These are phyloP conservation scores for Buphagus erythrorhynchus DNA, from an alignment of 2,797 vertebrate species.

Conservation along the genomic window DNA sequence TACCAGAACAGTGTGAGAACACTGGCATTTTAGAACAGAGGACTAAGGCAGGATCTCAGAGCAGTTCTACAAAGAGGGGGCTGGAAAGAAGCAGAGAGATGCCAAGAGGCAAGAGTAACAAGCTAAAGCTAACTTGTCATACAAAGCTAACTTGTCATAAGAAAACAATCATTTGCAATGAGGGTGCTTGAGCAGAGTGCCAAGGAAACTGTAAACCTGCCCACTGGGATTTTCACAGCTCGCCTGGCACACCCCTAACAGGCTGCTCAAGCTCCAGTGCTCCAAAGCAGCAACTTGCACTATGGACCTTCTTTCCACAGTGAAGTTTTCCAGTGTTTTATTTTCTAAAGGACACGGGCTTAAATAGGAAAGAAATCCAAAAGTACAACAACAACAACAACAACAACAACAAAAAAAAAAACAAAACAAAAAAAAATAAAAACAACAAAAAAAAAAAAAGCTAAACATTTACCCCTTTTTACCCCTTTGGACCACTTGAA, in stretches of 20 bases:
- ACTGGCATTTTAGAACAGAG: neutral
- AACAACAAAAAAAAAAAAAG: neutral
- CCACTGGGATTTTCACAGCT: neutral
- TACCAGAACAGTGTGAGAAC: neutral
- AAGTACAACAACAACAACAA: neutral
- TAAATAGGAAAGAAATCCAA: neutral
- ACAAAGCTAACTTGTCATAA: rapidly evolving
- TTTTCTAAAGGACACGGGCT: neutral
- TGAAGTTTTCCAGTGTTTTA: neutral
- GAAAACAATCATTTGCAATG: neutral
- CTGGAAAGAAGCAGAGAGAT: neutral
- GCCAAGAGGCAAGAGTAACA: neutral
- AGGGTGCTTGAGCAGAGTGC: neutral
- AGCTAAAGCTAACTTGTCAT: neutral
- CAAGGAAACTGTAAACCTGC: neutral
- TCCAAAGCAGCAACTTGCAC: neutral
- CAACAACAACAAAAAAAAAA: too few relatives aligned
- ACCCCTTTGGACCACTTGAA: neutral
- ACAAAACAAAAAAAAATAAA: too few relatives aligned
- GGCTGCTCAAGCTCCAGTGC: neutral
- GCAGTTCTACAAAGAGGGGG: neutral
- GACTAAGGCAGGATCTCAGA: neutral
- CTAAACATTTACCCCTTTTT: neutral
- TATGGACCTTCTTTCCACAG: neutral
- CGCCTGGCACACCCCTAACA: neutral